Evolutionary conservation across 1,140 invertebrate genomes (phyloP).

Genomic region (Agrilus planipennis): DNA sequence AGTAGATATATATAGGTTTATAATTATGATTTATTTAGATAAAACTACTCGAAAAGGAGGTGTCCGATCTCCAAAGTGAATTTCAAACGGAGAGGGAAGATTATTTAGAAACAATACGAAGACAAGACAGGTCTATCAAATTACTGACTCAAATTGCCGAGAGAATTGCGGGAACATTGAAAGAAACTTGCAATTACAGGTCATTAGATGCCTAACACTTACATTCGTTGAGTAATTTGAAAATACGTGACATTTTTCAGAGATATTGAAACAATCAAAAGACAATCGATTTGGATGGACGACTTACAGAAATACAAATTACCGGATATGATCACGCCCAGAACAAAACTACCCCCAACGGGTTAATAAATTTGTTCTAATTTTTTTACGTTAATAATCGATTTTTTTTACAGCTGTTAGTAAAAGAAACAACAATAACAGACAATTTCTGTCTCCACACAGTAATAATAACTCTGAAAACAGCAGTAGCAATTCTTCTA

Average conservation of each 20-base stretch:
- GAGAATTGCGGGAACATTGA: constrained; percentile 56
- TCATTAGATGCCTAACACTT: constrained; percentile 20
- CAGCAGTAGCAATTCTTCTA: neutral
- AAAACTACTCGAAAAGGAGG: constrained; percentile 55
- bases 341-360: constrained; percentile 55
- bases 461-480: neutral
- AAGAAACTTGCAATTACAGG: constrained; percentile 65
- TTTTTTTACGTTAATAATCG: no score
- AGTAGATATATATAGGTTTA: neutral
- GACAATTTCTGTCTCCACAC: no score
- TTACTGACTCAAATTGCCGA: constrained; percentile 58
- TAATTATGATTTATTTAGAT: constrained; percentile 31
- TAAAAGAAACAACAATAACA: no score
- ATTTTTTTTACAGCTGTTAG: no score
- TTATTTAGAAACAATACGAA: constrained; percentile 73
- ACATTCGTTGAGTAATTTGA: neutral
- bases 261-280: constrained; percentile 53
- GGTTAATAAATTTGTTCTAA: no score
- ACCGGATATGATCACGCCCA: constrained; percentile 50
- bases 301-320: constrained; percentile 61
- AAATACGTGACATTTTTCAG: constrained; percentile 27
- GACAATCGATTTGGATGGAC: constrained; percentile 65
- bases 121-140: constrained; percentile 61
- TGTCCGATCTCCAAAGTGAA: constrained; percentile 68
- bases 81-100: constrained; percentile 75